Conservation (phyloP, 1,140 invertebrate genomes). For the Drosophila nikananu region DNA sequence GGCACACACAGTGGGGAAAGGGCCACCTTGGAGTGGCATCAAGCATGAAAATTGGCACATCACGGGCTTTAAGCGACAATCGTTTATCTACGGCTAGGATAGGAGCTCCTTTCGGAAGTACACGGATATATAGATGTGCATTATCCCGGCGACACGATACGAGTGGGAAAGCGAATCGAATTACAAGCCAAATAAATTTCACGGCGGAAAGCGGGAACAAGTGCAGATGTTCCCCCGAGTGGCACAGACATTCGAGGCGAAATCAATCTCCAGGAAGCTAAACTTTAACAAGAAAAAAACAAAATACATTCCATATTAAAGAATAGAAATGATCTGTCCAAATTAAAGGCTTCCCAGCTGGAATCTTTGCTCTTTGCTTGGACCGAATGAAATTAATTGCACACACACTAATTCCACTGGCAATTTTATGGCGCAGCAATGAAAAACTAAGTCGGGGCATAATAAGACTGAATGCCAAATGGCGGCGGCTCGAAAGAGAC, state of each 20-base stretch:
- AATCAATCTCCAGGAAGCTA: slow-evolving; percentile 8
- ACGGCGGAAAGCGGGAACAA: slow-evolving; percentile 10
- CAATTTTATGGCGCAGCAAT: slow-evolving; percentile 44
- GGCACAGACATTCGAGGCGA: not conserved
- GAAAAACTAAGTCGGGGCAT: slow-evolving; percentile 43
- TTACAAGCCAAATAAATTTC: slow-evolving; percentile 77
- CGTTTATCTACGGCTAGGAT: slow-evolving; percentile 53
- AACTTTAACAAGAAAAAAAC: not conserved
- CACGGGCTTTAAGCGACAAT: slow-evolving; percentile 68
- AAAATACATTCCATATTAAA: not conserved
- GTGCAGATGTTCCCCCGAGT: slow-evolving; percentile 26
- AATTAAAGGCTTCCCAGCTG: not conserved
- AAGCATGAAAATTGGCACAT: slow-evolving; percentile 79
- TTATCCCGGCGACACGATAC: slow-evolving; percentile 54
- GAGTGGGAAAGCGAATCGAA: slow-evolving; percentile 71
- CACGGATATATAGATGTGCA: slow-evolving; percentile 54
- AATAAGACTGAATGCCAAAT: slow-evolving; percentile 37
- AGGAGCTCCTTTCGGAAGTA: slow-evolving; percentile 3
- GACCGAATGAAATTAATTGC: slow-evolving; percentile 45
- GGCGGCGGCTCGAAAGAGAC: slow-evolving; percentile 11
- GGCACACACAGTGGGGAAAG: slow-evolving; percentile 7
- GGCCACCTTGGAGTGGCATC: slow-evolving; percentile 28
- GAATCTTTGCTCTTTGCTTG: slow-evolving; percentile 1
- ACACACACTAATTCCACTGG: slow-evolving; percentile 14
- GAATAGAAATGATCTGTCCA: not conserved